A percentile compares a stretch with the other conserved stretches of the same genome.
Conservation (phyloP, 2,113 vertebrate species). For the Dicerorhinus sumatrensis region DNA sequence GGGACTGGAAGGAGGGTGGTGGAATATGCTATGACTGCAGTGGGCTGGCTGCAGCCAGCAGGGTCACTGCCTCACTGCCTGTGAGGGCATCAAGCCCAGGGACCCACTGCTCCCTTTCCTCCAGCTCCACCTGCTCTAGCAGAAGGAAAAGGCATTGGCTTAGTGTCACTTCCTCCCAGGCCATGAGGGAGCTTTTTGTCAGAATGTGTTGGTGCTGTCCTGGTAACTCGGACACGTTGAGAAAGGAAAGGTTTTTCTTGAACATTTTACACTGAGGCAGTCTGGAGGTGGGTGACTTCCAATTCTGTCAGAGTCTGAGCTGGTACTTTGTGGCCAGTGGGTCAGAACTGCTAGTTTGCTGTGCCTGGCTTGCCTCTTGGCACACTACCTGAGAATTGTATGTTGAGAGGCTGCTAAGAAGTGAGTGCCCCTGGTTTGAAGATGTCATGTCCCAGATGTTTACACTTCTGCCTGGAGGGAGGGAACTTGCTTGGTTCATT, state of each 20-base stretch:
- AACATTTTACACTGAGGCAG: background rate
- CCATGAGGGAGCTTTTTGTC: background rate
- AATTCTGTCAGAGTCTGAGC: background rate
- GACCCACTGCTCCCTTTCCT: background rate
- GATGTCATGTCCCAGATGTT: background rate
- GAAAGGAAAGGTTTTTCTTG: background rate
- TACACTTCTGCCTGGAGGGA: background rate
- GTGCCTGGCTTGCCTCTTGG: background rate
- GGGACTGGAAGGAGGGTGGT: background rate
- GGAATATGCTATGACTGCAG: background rate
- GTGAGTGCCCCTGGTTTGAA: background rate
- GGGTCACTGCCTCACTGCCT: background rate
- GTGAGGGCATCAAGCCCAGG: background rate
- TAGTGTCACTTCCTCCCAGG: conserved; percentile 39
- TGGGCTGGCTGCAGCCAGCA: background rate
- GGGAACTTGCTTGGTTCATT: background rate
- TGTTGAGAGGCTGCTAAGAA: background rate
- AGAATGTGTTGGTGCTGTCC: background rate
- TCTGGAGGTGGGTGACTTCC: background rate
- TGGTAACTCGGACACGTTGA: background rate
- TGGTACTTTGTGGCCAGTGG: background rate
- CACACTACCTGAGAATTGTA: background rate
- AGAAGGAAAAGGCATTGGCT: conserved; percentile 1
- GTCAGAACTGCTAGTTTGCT: background rate
- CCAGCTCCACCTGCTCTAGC: background rate